Conservation (phyloP, 1,140 invertebrate species). For the Leptinotarsa texana region DNA sequence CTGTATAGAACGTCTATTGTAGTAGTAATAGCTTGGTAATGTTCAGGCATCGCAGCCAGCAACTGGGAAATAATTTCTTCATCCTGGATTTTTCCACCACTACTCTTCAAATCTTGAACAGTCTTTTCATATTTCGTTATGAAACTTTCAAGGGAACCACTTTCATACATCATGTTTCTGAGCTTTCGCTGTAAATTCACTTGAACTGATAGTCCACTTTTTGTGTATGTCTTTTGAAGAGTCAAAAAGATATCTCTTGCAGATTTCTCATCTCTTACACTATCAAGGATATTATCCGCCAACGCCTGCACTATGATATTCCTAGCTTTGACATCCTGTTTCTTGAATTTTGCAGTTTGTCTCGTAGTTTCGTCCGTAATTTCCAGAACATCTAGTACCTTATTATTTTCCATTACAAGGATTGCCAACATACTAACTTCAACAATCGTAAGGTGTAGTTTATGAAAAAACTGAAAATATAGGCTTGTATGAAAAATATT, state of each 20-base stretch:
- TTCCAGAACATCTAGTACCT: background rate
- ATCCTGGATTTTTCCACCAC: constrained; percentile 5
- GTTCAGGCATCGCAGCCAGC: background rate
- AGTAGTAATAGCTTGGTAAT: background rate
- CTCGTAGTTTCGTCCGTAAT: background rate
- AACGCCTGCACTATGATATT: constrained; percentile 7
- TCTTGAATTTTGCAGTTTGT: background rate
- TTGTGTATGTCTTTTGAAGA: background rate
- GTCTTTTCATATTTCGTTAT: constrained; percentile 6
- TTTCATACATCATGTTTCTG: constrained; percentile 1
- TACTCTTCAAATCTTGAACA: constrained; percentile 5
- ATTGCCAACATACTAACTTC: too few relatives aligned
- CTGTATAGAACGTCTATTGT: too few relatives aligned
- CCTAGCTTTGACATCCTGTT: background rate
- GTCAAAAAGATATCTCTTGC: background rate
- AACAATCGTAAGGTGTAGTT: too few relatives aligned
- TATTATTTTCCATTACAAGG: background rate
- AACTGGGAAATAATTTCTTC: background rate
- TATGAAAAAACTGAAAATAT: too few relatives aligned
- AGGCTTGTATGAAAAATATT: too few relatives aligned
- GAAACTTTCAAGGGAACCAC: background rate
- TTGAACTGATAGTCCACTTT: constrained; percentile 4
- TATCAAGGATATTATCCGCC: background rate
- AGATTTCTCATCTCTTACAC: constrained; percentile 1
- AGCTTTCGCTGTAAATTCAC: background rate